Evolutionary conservation across 2,113 vertebrate species (phyloP).

Genomic region (Bos indicus): DNA sequence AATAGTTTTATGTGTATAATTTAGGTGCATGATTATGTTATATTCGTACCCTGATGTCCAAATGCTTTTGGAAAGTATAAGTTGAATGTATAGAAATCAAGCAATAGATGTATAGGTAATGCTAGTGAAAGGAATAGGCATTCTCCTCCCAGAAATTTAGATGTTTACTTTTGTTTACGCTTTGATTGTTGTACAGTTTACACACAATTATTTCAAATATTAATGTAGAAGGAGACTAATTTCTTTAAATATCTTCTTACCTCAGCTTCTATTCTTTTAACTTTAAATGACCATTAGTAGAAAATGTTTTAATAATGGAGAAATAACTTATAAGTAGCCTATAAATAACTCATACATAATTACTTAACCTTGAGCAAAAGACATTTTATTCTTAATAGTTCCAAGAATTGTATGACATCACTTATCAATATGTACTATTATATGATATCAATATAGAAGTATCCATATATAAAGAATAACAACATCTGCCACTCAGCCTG

Average conservation of each 20-base stretch:
- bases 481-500: background rate
- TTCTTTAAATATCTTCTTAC: background rate
- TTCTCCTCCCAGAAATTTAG: background rate
- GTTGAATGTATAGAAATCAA: background rate
- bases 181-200: background rate
- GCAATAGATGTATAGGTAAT: background rate
- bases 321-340: background rate
- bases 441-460: background rate
- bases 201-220: background rate
- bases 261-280: background rate
- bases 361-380: background rate
- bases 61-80: background rate
- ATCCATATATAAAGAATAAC: background rate
- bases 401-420: background rate
- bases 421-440: background rate
- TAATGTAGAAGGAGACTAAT: slow-evolving; percentile 9
- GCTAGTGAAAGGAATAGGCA: background rate
- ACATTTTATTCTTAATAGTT: background rate
- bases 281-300: background rate
- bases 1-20: background rate
- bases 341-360: background rate
- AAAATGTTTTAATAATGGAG: background rate
- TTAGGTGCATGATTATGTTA: background rate
- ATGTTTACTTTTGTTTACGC: background rate
- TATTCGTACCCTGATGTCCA: background rate